Conservation (phyloP, 2,113 vertebrate species). For the Quiscalus mexicanus region DNA sequence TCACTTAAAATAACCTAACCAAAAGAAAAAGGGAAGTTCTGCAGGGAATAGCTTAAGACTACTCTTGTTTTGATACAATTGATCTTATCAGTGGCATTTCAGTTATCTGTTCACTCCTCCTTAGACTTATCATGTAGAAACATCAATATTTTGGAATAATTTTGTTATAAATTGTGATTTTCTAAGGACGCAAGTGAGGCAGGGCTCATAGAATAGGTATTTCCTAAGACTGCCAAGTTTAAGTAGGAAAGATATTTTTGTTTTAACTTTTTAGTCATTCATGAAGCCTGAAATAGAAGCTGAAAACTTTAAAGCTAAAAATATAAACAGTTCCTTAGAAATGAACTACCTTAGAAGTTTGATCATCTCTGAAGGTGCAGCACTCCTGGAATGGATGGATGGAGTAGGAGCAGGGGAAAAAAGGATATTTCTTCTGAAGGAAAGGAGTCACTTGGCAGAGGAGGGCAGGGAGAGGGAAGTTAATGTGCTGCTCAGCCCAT, state of each 20-base stretch:
- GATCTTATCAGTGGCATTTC: background rate
- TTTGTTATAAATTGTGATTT: background rate
- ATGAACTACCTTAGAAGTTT: background rate
- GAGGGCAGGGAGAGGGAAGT: background rate
- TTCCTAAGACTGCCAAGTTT: background rate
- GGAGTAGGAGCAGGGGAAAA: background rate
- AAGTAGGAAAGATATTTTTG: background rate
- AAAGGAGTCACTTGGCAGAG: background rate
- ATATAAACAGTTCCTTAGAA: background rate
- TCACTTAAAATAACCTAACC: background rate
- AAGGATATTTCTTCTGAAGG: background rate
- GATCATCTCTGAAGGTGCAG: background rate
- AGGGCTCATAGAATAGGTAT: background rate
- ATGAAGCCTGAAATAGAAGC: background rate
- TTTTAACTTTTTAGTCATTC: background rate
- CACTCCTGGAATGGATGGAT: background rate
- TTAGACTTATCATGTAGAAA: background rate
- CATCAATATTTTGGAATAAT: background rate
- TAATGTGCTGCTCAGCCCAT: background rate
- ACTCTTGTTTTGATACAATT: background rate
- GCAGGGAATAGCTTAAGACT: background rate
- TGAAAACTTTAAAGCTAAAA: background rate
- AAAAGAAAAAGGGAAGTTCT: background rate
- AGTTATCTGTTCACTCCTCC: background rate
- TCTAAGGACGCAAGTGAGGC: background rate